Evolutionary conservation across 2,797 vertebrate genomes (phyloP).

Genomic region (Bryconaethiops microstoma): DNA sequence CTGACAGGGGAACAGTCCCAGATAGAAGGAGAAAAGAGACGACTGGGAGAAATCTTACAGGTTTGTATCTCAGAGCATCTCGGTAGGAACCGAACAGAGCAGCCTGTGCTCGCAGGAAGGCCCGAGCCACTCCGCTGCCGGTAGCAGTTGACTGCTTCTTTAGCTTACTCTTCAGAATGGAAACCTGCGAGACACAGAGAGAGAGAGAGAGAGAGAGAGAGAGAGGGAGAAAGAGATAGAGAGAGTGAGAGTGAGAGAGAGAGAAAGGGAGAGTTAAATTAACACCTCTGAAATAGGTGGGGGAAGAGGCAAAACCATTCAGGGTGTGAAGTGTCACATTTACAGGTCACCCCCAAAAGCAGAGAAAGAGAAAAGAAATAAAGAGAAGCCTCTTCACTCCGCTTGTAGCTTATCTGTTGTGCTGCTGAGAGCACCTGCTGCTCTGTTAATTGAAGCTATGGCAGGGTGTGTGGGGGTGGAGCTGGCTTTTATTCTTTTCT

Average conservation of each 20-base stretch:
- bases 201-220: slow-evolving; percentile 66
- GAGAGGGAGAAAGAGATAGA: slow-evolving; percentile 27
- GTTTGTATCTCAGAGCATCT: slow-evolving; percentile 94
- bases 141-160: slow-evolving; percentile 98
- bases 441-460: slow-evolving; percentile 92
- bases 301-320: slow-evolving; percentile 84
- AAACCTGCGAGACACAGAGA: slow-evolving; percentile 80
- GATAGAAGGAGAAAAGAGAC: background rate
- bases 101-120: slow-evolving; percentile 92
- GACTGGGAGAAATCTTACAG: slow-evolving; percentile 79
- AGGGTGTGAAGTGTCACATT: slow-evolving; percentile 90
- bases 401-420: slow-evolving; percentile 83
- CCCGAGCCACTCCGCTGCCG: slow-evolving; percentile 89
- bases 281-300: slow-evolving; percentile 95
- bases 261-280: slow-evolving; percentile 82
- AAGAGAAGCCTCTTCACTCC: slow-evolving; percentile 80
- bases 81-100: slow-evolving; percentile 95
- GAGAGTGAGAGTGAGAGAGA: slow-evolving; percentile 66
- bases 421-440: slow-evolving; percentile 91
- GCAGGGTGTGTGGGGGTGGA: slow-evolving; percentile 70
- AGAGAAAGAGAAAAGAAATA: slow-evolving; percentile 58
- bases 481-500: background rate
- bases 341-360: slow-evolving; percentile 82
- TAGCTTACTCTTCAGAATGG: slow-evolving; percentile 94
- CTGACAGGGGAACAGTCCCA: no score